phyloP scores from a whole-genome alignment of 1,140 invertebrate species.

The Gonatopus flavifemur region DNA sequence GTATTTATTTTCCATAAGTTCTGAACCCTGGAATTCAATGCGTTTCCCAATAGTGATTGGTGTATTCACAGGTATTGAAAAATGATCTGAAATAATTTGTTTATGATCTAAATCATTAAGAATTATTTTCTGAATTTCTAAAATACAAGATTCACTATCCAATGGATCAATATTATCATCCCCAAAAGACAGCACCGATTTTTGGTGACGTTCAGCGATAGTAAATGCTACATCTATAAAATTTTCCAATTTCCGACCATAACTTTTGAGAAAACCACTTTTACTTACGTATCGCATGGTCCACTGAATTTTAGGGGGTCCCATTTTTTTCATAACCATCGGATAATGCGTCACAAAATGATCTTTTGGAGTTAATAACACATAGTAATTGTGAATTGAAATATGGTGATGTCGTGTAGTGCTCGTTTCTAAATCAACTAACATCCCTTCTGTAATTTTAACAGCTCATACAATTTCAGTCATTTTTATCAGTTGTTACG shows the following conservation, averaged over 20 bases:
- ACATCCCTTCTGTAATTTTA: constrained; percentile 14
- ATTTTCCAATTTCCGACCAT: neutral
- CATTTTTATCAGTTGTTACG: too few species aligned
- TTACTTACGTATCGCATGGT: neutral
- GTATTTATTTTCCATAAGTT: neutral
- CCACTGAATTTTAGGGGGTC: neutral
- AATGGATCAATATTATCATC: neutral
- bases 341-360: neutral
- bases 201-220: neutral
- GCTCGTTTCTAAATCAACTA: constrained; percentile 11
- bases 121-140: neutral
- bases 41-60: neutral
- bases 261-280: neutral
- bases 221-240: neutral
- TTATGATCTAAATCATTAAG: neutral
- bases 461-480: constrained; percentile 17
- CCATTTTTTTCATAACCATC: neutral
- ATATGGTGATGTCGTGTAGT: constrained; percentile 18
- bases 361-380: constrained; percentile 2
- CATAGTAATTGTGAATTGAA: constrained; percentile 7
- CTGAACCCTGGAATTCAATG: neutral
- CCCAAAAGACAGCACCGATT: neutral
- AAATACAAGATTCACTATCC: neutral
- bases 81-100: neutral
- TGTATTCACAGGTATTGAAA: neutral